These are phyloP conservation scores for Seriola aureovittata DNA, from an alignment of 2,113 vertebrate genomes.

Conservation along the genomic window DNA sequence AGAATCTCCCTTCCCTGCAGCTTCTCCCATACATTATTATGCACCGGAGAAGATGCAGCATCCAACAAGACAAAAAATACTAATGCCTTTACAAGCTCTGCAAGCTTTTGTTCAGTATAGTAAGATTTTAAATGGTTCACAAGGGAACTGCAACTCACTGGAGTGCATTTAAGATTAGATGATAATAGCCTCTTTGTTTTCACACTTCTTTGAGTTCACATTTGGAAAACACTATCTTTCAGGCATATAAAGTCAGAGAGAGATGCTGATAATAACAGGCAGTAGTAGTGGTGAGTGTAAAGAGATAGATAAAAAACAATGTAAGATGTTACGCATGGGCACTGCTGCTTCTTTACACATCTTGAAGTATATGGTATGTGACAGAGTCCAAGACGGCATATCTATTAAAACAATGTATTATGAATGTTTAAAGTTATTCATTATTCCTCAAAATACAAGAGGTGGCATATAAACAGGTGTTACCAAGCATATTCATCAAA, in stretches of 20 bases:
- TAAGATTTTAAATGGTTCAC: slow-evolving; percentile 15
- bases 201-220: slow-evolving; percentile 6
- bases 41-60: background rate
- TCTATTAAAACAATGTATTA: background rate
- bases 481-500: background rate
- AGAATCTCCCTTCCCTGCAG: background rate
- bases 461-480: background rate
- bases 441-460: background rate
- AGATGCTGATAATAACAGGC: background rate
- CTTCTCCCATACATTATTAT: background rate
- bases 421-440: background rate
- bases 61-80: background rate
- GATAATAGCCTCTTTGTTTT: slow-evolving; percentile 21
- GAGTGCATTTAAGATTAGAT: slow-evolving; percentile 24
- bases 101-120: background rate
- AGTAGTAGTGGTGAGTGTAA: background rate
- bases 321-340: background rate
- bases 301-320: background rate
- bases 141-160: slow-evolving; percentile 6
- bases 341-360: background rate
- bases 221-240: background rate
- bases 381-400: background rate
- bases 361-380: background rate
- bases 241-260: background rate
- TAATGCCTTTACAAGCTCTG: background rate